Evolutionary conservation across 2,797 vertebrate species (phyloP), one percentile per base, ranked within the genome.

Genomic region (Tarsius wallacei): DNA sequence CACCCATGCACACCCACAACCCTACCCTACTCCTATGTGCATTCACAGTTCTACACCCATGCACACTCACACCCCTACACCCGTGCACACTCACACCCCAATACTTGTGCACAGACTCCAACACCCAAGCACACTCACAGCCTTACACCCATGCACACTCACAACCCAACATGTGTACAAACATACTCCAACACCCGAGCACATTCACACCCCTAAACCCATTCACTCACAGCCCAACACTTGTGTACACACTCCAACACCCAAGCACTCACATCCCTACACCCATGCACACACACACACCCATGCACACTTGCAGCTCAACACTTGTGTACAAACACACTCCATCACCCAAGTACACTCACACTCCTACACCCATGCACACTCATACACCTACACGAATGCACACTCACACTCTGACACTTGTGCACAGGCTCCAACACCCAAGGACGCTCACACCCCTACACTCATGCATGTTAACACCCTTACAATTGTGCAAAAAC

Each of bases 401-500:
- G 33, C 21, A n/a, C 19, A 71, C 68, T 13, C 26, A 21, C 33
- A 70, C 61, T 28, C 26, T 12, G 15, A 19, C 31, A 31, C 13
- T 13, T 14, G 4, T 68, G 31, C 31, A 31, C 9, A 64, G 42
- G 42, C 42, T 42, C 42, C 42, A 42, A 42, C 42, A 42, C 42
- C 42, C 42, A 42, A 42, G 42, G 42, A 42, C 4, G 42, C 42
- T 42, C 13, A 2, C 64, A n/a, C 31, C 31, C 31, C 64, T 31
- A 19, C 15, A 21, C 66, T 8, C 1, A 1, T 12, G 68, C 70
- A 47, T 10, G 24, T 5, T 5, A 12, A 1, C 3, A 15, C 2
- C 36, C 36, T 13, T 13, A 63, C 26, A 64, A 26, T 14, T 8
- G 7, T 70, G 68, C 19, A 70, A 17, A 36, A 17, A 36, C 12